Evolutionary conservation across 2,113 vertebrate genomes (phyloP), one percentile per base, ranked within the genome.

Genomic region (Nettapus auritus): DNA sequence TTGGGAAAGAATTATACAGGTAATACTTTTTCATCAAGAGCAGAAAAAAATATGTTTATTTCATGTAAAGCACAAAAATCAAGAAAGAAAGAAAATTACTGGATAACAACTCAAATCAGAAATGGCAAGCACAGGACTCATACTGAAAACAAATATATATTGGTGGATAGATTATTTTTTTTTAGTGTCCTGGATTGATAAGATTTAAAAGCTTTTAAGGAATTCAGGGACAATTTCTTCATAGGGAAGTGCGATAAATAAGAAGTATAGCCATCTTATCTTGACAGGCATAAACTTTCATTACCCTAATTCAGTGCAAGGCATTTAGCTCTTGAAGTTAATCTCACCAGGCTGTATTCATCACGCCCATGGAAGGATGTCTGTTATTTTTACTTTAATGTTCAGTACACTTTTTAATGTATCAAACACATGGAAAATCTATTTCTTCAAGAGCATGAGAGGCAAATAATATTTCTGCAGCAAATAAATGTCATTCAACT

Each of bases 131-230:
- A 5, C 48, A 42, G 56, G 16, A 29, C 63, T 82, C 5, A 5
- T 36, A 28, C 3, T 26, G 50, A 68, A 73, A 94, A 80, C 33
- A 4, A 82, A 12, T 28, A 74, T 44, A 53, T 19, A 66, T 21
- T 48, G 48, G 22, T 46, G 22, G 48, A 29, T 28, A 50, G 31
- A 57, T 87, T 6, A 78, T 70, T 96, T 85, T 87, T 87, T 52
- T 92, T 82, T 42, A 66, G 67, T 31, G 28, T 34, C 73, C 71
- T 31, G 70, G 62, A 81, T 0, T 19, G 56, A 75, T 70, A 63
- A 67, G 68, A 44, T 40, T 46, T 44, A 67, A 78, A 96, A 80
- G 91, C 79, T 95, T 93, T 95, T 79, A 81, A 85, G 71, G 86
- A 78, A 68, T 64, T 68, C 73, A 38, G 83, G 42, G 67, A 71